Base-by-base conservation (phyloP, 2,888 invertebrate species). In the Drosophila atripex region DNA sequence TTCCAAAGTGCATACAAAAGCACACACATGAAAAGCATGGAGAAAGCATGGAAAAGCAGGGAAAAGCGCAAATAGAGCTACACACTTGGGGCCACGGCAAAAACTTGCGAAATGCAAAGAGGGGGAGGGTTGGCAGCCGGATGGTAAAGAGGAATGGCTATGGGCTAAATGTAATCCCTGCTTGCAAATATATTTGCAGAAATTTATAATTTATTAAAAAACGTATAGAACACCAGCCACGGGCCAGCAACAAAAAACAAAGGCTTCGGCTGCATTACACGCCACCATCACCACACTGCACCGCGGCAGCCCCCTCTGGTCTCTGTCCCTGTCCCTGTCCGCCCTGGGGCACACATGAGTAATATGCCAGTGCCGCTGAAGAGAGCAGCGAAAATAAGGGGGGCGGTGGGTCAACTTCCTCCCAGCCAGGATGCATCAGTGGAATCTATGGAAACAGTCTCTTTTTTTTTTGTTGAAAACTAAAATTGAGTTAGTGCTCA, bases 151-250 rank as follows among this genome's bases (percentile, higher is more conserved):
- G 64, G 64, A 56, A 56, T 68, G 57, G 70, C 70, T 69, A 43
- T 47, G 76, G 74, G 64, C 64, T 78, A 82, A 72, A 76, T 75
- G 88, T 80, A 85, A 88, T 85, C 88, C 84, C 84, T 74, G 76
- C 87, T 78, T 78, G 88, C 84, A 85, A 86, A 85, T 88, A 85
- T 88, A 85, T 85, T 84, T 85, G 84, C 87, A 76, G 73, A 80
- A 85, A 85, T 85, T 88, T 85, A 85, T 88, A 85, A 85, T 85
- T 85, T 85, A 85, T 85, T 86, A 85, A 88, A 86, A 84, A 86
- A 86, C 63, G 69, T 76, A 70, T 68, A 86, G 72, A 69, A 66
- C 68, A 66, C 68, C 76, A 86, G 74, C 76, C 69, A 88, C 64
- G 74, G 86, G 84, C 66, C 75, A 79, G 74, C 65, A 68, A 50